phyloP scores from a whole-genome alignment of 2,113 vertebrate species.

The Pogonocichla stellata region DNA sequence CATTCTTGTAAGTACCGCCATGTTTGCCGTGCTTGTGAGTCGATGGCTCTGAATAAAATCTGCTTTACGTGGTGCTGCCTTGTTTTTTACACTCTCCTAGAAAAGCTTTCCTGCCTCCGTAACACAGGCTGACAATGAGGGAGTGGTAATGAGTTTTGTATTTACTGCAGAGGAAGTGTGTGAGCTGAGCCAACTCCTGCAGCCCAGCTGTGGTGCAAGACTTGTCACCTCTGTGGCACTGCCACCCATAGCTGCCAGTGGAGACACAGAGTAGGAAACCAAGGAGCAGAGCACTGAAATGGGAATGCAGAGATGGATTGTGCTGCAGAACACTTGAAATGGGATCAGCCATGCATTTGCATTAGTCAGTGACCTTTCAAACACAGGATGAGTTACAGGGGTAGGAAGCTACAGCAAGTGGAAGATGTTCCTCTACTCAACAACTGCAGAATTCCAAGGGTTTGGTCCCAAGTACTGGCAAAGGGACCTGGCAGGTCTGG shows the following conservation, averaged over 20 bases:
- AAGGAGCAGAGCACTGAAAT: not conserved
- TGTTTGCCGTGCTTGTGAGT: rapidly evolving
- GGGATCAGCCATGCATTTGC: not conserved
- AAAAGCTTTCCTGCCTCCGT: not conserved
- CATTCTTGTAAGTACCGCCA: slow-evolving; percentile 81
- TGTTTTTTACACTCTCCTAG: not conserved
- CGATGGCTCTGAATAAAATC: not conserved
- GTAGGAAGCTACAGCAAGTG: not conserved
- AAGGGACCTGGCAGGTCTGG: not conserved
- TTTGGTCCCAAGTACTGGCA: not conserved
- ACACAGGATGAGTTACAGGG: not conserved
- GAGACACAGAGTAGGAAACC: not conserved
- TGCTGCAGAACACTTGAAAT: not conserved
- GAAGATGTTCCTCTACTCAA: not conserved
- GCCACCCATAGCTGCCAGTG: not conserved
- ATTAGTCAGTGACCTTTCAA: not conserved
- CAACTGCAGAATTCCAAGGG: not conserved
- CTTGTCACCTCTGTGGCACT: not conserved
- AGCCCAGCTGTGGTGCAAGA: not conserved
- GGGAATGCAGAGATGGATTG: not conserved
- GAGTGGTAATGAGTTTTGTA: not conserved
- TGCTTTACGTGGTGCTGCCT: not conserved
- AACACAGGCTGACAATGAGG: not conserved
- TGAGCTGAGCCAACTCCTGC: not conserved
- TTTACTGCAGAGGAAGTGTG: not conserved